Conservation (phyloP, 2,797 vertebrate genomes). For the Gobionotothen gibberifrons region DNA sequence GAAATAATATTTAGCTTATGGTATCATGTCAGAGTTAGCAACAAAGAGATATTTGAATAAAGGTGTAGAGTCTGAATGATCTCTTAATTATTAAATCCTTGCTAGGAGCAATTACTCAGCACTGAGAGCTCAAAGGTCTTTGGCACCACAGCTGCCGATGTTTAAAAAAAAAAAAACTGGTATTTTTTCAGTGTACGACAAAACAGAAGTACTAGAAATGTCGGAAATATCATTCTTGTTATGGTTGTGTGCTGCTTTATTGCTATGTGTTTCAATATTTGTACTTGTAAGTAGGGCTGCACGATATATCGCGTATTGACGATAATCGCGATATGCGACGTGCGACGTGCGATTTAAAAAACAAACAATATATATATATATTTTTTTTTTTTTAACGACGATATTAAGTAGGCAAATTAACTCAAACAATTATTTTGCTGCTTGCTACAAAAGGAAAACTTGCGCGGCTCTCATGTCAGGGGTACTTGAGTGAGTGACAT, state of each 20-base stretch:
- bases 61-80: conserved; percentile 23
- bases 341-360: too few relatives aligned
- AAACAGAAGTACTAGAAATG: conserved; percentile 1
- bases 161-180: conserved; percentile 5
- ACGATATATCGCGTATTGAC: too few relatives aligned
- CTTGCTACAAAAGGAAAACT: too few relatives aligned
- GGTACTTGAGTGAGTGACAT: too few relatives aligned
- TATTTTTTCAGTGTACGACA: conserved; percentile 15
- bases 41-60: conserved; percentile 22
- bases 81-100: conserved; percentile 27
- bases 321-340: too few relatives aligned
- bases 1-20: neutral
- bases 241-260: conserved; percentile 1
- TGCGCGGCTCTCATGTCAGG: too few relatives aligned
- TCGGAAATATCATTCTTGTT: neutral
- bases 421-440: too few relatives aligned
- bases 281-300: neutral
- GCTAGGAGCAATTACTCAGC: conserved; percentile 38
- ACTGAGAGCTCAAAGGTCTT: conserved; percentile 41
- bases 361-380: too few relatives aligned
- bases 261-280: neutral
- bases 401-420: too few relatives aligned
- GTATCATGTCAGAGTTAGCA: neutral
- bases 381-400: too few relatives aligned
- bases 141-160: conserved; percentile 39